Percentiles rank a stretch among this genome's conserved stretches.
Conservation (phyloP, 2,113 vertebrate genomes). For the Daboia siamensis region DNA sequence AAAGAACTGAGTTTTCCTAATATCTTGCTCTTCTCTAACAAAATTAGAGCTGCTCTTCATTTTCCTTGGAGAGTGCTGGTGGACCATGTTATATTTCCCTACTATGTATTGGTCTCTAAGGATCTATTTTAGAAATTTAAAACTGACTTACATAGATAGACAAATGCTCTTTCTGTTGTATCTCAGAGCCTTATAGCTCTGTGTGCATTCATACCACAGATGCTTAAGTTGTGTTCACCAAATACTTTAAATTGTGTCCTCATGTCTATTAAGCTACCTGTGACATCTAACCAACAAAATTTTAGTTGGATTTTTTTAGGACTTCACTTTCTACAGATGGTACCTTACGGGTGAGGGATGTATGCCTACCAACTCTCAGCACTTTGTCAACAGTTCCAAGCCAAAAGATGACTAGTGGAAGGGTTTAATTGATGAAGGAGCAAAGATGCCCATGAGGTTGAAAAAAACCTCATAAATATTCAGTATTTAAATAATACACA, state of each 20-base stretch:
- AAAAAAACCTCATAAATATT: background rate
- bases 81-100: background rate
- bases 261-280: background rate
- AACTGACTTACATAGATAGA: background rate
- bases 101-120: background rate
- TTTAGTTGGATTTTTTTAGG: background rate
- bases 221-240: background rate
- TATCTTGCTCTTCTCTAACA: background rate
- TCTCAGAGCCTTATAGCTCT: background rate
- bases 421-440: background rate
- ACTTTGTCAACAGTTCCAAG: background rate
- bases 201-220: background rate
- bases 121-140: background rate
- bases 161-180: background rate
- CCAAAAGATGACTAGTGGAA: background rate
- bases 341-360: background rate
- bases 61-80: background rate
- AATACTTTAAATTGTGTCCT: background rate
- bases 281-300: background rate
- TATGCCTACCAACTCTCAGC: background rate
- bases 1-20: background rate
- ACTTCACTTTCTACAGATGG: background rate
- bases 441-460: background rate
- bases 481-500: background rate
- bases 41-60: background rate